These are phyloP conservation scores for Hippocampus mohnikei DNA, from an alignment of 2,113 vertebrate species.

Conservation along the genomic window DNA sequence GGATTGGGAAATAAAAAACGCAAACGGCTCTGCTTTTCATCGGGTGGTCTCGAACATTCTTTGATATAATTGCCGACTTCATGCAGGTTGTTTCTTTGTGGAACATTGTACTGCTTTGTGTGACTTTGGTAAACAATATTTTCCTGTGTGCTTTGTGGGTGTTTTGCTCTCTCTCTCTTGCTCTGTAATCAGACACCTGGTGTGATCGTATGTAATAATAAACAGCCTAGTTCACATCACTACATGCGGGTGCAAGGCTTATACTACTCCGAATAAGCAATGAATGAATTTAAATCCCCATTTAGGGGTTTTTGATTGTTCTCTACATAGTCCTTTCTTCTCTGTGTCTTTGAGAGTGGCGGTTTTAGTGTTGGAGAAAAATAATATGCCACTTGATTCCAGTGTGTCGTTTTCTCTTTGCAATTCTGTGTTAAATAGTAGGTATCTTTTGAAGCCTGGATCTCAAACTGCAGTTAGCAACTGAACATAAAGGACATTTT, in stretches of 20 bases:
- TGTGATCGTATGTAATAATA: constrained; percentile 23
- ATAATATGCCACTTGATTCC: background rate
- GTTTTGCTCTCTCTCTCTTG: background rate
- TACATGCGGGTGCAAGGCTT: constrained; percentile 12
- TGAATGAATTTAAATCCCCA: constrained; percentile 5
- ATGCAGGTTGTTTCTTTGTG: background rate
- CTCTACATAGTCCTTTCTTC: background rate
- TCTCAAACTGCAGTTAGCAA: constrained; percentile 67
- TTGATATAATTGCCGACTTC: constrained; percentile 3
- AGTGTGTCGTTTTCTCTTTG: background rate
- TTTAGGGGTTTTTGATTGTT: constrained; percentile 18
- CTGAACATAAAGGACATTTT: constrained; percentile 37
- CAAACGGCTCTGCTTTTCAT: constrained; percentile 6
- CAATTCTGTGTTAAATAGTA: constrained; percentile 37
- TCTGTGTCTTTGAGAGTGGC: background rate
- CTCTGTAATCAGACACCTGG: constrained; percentile 1
- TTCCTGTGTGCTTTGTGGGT: constrained; percentile 4
- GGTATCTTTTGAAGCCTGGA: constrained; percentile 62
- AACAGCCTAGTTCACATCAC: constrained; percentile 18
- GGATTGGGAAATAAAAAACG: constrained; percentile 8
- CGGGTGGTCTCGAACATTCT: background rate
- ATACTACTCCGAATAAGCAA: too few relatives aligned
- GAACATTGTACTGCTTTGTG: background rate
- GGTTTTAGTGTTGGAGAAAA: background rate
- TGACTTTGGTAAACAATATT: constrained; percentile 5